Base-by-base conservation (phyloP, 2,888 invertebrate species). In the Synergus umbraculus region DNA sequence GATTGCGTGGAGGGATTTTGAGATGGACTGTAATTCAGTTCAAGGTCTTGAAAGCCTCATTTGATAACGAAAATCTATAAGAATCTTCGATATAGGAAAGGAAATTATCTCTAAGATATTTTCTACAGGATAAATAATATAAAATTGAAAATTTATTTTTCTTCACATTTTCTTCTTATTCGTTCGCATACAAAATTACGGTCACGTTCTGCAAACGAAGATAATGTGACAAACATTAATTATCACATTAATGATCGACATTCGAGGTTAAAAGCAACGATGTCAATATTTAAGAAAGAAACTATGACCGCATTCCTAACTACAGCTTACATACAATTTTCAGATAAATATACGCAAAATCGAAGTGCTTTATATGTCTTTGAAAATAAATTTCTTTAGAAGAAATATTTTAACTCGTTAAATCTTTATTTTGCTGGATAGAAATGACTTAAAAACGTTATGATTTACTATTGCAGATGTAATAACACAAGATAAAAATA, bases 241-340 rank as follows among this genome's bases (percentile, higher is more conserved):
- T 49, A 46, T 78, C 66, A 54, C 41, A 37, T 78, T 78, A 29
- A 22, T 66, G 43, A 22, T 63, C 63, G 22, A 77, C 43, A 64
- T 77, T 63, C 0, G 15, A 77, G 67, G 65, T 66, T 12, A 77
- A 15, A 65, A 77, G 43, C 44, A 43, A 44, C 18, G 44, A 12
- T 43, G 44, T 67, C 67, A 67, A 67, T 46, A 43, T 67, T 44
- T 67, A 44, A 65, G 10, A 46, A 46, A n/a, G 18, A 67, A 67
- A 67, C 44, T 46, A 44, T 13, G 12, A 67, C 22, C 18, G 13
- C 22, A 43, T 44, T 37, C 37, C 37, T 37, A 37, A 37, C 37
- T 37, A 7, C 37, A 37, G 5, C 18, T 12, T 9, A 67, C 22
- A 4, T 60, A 37, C 8, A 60, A 4, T 18, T n/a, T 60, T n/a